phyloP scores from a whole-genome alignment of 2,113 vertebrate species.

The Osmerus eperlanus region DNA sequence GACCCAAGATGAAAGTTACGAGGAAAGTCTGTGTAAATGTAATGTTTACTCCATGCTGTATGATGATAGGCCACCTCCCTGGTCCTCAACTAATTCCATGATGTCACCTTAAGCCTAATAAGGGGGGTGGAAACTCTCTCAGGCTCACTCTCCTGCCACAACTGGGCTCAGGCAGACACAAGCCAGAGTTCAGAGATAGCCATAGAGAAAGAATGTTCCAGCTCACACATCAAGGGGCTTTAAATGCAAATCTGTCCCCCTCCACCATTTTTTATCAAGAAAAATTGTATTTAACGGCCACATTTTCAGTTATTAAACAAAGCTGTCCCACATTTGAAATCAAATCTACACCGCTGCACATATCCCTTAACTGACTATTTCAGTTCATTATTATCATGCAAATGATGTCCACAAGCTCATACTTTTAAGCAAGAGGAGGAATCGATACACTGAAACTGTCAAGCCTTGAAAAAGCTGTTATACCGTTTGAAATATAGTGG shows the following conservation, averaged over 20 bases:
- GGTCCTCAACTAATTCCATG: too few species aligned
- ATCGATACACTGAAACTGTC: neutral
- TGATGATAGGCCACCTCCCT: too few species aligned
- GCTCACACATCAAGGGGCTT: neutral
- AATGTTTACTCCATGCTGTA: too few species aligned
- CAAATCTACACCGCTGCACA: neutral
- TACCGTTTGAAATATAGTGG: neutral
- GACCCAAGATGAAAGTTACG: neutral
- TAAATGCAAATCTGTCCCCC: neutral
- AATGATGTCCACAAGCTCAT: neutral
- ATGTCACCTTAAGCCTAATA: neutral
- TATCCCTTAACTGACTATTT: neutral
- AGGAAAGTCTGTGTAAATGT: neutral
- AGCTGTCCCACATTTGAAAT: neutral
- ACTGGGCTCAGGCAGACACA: neutral
- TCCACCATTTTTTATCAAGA: too few species aligned
- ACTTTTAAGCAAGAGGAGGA: neutral
- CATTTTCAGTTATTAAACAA: neutral
- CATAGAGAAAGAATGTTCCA: neutral
- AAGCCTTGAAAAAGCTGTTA: too few species aligned
- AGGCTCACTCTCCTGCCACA: neutral
- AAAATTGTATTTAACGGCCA: too few species aligned
- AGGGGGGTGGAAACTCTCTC: conserved; percentile 17
- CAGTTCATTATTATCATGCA: neutral
- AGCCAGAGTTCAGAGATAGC: neutral